A percentile compares a stretch with the other conserved stretches of the same genome.
Evolutionary conservation across 53 echinoderm and acorn worm species (phyloP).

Genomic region (Mesocentrotus franciscanus): DNA sequence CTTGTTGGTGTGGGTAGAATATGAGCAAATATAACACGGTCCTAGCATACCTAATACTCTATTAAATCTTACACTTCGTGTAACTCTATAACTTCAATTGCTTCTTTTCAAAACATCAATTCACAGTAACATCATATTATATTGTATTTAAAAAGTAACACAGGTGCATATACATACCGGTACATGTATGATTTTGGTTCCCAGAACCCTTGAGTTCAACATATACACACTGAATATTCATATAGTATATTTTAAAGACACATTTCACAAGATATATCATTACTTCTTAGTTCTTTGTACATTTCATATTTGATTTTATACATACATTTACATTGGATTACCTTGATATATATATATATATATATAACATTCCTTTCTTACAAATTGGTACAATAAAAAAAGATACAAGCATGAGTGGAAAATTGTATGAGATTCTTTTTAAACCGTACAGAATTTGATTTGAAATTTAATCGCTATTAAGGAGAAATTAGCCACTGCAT

Average conservation of each 20-base stretch:
- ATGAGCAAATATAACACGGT: too few relatives aligned
- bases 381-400: background rate
- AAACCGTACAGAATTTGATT: too few relatives aligned
- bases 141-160: too few relatives aligned
- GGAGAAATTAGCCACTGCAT: too few relatives aligned
- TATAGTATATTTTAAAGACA: background rate
- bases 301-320: background rate
- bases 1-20: too few relatives aligned
- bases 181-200: background rate
- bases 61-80: background rate
- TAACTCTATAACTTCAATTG: background rate
- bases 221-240: slow-evolving; percentile 38
- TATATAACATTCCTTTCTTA: background rate
- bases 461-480: too few relatives aligned
- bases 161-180: too few relatives aligned
- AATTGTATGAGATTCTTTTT: background rate
- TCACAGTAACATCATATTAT: too few relatives aligned
- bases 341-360: background rate
- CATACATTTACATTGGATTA: background rate
- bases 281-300: background rate
- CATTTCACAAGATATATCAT: slow-evolving; percentile 15
- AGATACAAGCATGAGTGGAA: background rate
- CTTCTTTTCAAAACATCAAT: background rate
- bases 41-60: too few relatives aligned
- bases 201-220: slow-evolving; percentile 12